These are phyloP conservation scores for Lymantria dispar DNA, from an alignment of 2,888 invertebrate species.

Conservation along the genomic window DNA sequence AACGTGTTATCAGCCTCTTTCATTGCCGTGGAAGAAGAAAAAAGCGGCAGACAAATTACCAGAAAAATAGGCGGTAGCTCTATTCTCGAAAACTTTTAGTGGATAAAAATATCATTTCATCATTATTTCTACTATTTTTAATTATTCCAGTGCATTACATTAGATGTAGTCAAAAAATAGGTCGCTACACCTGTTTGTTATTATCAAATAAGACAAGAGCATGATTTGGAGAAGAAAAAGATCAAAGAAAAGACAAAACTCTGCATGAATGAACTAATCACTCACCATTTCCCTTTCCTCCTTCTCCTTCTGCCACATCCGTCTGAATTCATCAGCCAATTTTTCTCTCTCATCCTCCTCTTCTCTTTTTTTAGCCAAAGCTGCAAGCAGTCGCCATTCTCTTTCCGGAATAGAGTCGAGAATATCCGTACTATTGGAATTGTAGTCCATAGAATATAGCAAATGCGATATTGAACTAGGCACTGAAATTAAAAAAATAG, in stretches of 20 bases:
- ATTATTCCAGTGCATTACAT: too few species aligned
- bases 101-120: too few species aligned
- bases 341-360: conserved; percentile 62
- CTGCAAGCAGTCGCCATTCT: conserved; percentile 74
- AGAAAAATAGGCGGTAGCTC: too few species aligned
- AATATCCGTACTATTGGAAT: conserved; percentile 34
- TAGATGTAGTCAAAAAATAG: too few species aligned
- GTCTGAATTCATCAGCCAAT: conserved; percentile 73
- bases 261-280: neutral
- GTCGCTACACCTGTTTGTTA: too few species aligned
- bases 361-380: conserved; percentile 72
- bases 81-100: too few species aligned
- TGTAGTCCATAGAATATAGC: conserved; percentile 43
- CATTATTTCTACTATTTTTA: too few species aligned
- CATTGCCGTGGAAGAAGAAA: too few species aligned
- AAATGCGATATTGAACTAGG: conserved; percentile 51
- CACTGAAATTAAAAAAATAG: conserved; percentile 35
- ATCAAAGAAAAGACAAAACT: neutral
- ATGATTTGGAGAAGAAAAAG: too few species aligned
- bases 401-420: conserved; percentile 66
- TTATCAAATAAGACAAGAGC: too few species aligned
- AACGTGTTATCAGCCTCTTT: too few species aligned
- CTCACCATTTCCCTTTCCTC: conserved; percentile 56
- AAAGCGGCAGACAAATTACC: too few species aligned
- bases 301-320: conserved; percentile 75